phyloP scores from a whole-genome alignment of 2,113 vertebrate species.

The Serilophus lunatus region DNA sequence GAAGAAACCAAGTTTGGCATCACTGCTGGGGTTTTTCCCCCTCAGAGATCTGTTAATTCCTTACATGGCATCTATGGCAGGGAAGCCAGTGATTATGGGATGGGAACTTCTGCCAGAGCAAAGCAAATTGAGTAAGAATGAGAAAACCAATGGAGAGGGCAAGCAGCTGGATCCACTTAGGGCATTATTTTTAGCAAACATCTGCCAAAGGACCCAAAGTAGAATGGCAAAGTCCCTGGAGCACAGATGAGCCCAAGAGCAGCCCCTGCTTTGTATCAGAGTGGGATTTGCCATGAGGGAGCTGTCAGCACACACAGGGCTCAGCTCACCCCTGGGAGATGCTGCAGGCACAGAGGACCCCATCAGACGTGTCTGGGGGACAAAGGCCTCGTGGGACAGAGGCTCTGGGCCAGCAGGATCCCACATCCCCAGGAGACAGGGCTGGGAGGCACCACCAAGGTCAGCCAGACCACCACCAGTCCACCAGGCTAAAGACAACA shows the following conservation, averaged over 20 bases:
- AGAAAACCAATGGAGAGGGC: neutral
- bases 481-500: neutral
- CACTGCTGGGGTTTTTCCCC: accelerated
- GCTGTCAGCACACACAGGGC: neutral
- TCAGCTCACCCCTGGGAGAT: neutral
- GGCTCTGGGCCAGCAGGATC: neutral
- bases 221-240: neutral
- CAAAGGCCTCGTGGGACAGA: neutral
- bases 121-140: neutral
- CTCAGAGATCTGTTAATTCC: neutral
- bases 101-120: neutral
- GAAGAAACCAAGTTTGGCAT: neutral
- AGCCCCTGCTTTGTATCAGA: neutral
- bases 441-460: neutral
- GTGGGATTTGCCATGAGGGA: neutral
- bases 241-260: neutral
- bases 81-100: neutral
- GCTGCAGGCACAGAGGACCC: neutral
- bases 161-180: neutral
- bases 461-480: neutral
- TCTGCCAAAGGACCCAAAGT: neutral
- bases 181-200: neutral
- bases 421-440: neutral
- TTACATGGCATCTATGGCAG: neutral
- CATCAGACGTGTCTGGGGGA: neutral